Conservation (phyloP, 2,888 invertebrate species). For the Tipula unca region DNA sequence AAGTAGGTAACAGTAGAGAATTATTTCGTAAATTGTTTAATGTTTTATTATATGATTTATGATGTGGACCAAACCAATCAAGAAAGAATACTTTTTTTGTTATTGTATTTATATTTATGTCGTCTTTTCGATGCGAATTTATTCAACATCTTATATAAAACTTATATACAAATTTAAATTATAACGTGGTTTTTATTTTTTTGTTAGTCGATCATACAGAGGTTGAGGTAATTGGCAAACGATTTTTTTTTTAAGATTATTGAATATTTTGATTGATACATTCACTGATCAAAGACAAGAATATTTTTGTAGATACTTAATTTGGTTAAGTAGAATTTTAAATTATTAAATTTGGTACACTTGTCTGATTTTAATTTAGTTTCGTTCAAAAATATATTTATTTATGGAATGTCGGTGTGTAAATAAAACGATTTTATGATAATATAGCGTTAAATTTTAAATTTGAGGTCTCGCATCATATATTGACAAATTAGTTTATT, state of each 20-base stretch:
- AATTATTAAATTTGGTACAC: neutral
- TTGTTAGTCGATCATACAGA: neutral
- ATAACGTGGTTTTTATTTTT: neutral
- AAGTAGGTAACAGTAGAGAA: neutral
- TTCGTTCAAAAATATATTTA: neutral
- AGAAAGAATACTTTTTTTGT: neutral
- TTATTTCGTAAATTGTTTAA: neutral
- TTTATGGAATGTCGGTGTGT: neutral
- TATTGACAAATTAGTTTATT: neutral
- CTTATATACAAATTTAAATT: neutral
- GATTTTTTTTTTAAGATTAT: neutral
- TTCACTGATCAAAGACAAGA: neutral
- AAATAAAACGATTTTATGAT: neutral
- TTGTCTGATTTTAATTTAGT: neutral
- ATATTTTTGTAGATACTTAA: neutral
- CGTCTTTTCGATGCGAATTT: neutral
- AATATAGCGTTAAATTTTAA: neutral
- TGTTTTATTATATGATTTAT: neutral
- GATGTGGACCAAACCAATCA: constrained; percentile 14
- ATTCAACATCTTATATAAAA: no score
- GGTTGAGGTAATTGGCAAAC: neutral
- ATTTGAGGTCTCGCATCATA: neutral
- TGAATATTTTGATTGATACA: neutral
- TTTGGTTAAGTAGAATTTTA: neutral
- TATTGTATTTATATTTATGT: neutral